phyloP scores from a whole-genome alignment of 2,888 invertebrate species.

The Leucophenga maculata region DNA sequence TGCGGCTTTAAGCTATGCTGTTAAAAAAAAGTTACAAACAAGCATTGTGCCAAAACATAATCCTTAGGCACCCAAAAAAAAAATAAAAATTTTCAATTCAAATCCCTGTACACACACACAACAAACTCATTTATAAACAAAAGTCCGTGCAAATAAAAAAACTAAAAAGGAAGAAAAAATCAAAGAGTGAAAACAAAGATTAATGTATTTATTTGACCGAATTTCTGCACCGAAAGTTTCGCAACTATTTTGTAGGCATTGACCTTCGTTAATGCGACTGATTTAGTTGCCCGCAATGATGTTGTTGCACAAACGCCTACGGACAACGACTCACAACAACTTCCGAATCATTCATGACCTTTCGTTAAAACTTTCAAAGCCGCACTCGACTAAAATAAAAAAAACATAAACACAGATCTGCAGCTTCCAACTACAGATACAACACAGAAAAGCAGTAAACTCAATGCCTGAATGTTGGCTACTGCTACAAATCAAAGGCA shows the following conservation, averaged over 20 bases:
- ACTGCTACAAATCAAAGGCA: constrained; percentile 2
- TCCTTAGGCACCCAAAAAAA: background rate
- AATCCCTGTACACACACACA: background rate
- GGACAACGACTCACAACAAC: background rate
- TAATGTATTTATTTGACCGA: constrained; percentile 40
- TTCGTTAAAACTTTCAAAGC: constrained; percentile 54
- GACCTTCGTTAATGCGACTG: background rate
- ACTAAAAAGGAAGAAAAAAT: background rate
- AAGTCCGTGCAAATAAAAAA: background rate
- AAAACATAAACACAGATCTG: constrained; percentile 8
- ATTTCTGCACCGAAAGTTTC: constrained; percentile 47
- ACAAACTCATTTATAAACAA: constrained; percentile 3
- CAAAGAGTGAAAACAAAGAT: background rate
- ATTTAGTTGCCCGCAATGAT: constrained; percentile 1
- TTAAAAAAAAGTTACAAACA: too few relatives aligned
- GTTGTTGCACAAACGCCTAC: background rate
- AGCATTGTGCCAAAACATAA: too few relatives aligned
- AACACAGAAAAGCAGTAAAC: background rate
- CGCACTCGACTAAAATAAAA: constrained; percentile 32
- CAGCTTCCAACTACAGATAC: background rate
- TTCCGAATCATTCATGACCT: constrained; percentile 58
- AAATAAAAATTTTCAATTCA: background rate
- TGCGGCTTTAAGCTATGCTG: too few relatives aligned
- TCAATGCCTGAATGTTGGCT: background rate
- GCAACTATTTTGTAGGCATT: background rate